Base-by-base conservation (phyloP, 64 coral and sea anemone species). In the Cladopsammia gracilis region DNA sequence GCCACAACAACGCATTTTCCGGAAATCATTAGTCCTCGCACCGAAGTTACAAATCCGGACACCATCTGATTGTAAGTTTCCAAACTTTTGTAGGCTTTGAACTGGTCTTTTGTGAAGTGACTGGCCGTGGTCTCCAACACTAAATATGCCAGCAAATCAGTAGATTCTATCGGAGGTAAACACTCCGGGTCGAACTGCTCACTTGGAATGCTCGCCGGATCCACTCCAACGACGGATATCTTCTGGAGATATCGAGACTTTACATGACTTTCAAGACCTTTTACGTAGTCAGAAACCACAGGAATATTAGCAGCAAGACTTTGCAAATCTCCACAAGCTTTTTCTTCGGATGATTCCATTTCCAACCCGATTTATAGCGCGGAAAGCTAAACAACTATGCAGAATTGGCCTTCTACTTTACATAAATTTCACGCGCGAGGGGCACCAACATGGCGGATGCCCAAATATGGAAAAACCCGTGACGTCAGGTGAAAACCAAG, bases 1-100 rank as follows among this genome's bases (percentile, higher is more conserved):
- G 54, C 73, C 14, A 76, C 34, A 75, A 78, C 73, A 24, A 75
- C 62, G 7, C 45, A 74, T 44, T 75, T 88, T n/a, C 53, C 83
- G 20, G 62, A 86, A 68, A 86, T 54, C n/a, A 86, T 83, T 83
- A 49, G 22, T 86, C 83, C 83, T 45, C 45, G 62, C n/a, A 86
- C 83, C 12, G 62, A 83, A 44, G 62, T 64, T 47, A 86, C 83
- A 86, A 86, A 86, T 64, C 83, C 78, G 42, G 78, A 58, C 1
- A 82, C 78, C 78, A 82, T 54, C 58, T 82, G 78, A 62, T 82
- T 82, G 7, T 82, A 82, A 56, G 78, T 48, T 82, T 82, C 78
- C 11, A 82, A 43, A n/a, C n/a, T n/a, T n/a, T n/a, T n/a, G n/a
- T n/a, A n/a, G n/a, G n/a, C n/a, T n/a, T n/a, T n/a, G n/a, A 82